Evolutionary conservation across 2,113 vertebrate species (phyloP).

Genomic region (Colaptes auratus): DNA sequence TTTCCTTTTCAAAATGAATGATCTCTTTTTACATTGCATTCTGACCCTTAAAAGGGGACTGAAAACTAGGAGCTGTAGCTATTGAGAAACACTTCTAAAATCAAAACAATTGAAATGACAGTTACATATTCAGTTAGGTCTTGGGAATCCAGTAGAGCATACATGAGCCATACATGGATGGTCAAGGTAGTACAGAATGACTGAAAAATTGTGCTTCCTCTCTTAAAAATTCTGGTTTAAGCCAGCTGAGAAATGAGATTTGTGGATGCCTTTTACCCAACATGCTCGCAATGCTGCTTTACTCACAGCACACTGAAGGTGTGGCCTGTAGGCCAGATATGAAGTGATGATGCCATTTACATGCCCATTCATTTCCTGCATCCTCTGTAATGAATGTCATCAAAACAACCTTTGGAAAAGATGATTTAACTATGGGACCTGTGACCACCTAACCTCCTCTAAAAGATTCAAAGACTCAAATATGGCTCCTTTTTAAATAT

Average conservation of each 20-base stretch:
- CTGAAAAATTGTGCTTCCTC: neutral
- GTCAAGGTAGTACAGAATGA: neutral
- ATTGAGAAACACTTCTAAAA: neutral
- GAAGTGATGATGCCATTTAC: neutral
- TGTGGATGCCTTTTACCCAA: neutral
- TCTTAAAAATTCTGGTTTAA: neutral
- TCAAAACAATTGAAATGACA: neutral
- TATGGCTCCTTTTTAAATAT: neutral
- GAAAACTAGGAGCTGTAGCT: neutral
- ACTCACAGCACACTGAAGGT: neutral
- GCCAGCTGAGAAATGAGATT: neutral
- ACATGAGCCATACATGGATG: neutral
- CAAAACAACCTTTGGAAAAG: neutral
- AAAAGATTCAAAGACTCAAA: neutral
- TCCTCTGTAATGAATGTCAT: neutral
- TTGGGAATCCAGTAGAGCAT: neutral
- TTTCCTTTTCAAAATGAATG: neutral
- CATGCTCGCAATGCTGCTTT: neutral
- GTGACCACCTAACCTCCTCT: neutral
- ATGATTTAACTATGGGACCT: neutral
- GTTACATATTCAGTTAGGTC: neutral
- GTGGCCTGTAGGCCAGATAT: neutral
- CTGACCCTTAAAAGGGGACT: neutral
- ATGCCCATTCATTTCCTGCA: neutral
- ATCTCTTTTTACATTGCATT: neutral